Evolutionary conservation across 1,140 invertebrate species (phyloP), one percentile per base, ranked within the genome.

Genomic region (Drosophila willistoni): DNA sequence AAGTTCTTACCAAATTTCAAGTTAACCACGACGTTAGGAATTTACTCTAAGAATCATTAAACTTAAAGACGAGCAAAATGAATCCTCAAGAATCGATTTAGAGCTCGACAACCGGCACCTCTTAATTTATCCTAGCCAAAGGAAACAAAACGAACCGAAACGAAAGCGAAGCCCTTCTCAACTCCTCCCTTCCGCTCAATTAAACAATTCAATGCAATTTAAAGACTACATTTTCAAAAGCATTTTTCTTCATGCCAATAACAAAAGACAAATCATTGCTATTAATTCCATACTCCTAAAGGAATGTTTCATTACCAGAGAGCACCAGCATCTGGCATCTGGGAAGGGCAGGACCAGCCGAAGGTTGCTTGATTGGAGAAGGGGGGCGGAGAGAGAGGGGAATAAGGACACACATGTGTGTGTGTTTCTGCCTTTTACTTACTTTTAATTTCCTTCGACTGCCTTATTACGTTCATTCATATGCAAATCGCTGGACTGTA

Each of bases 301-400:
- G 90, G 90, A 91, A 91, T 91, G 90, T 91, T 91, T 91, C 90
- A 91, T 91, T 90, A 90, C 71, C 77, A 79, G 77, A 55, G 57
- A 75, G 33, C 64, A 67, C 39, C 51, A 34, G 36, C n/a, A 71
- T 59, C 59, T 36, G 68, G 64, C 19, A 13, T 17, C 1, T 29
- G 29, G 29, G 6, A 6, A 29, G 29, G 29, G 29, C 29, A 29
- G 29, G 29, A 29, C 29, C 29, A 29, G 29, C 29, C 29, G 1
- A 29, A 29, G 29, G 25, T 4, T 25, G 25, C 25, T 22, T 22
- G 19, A 22, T 25, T 25, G 3, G 25, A 25, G 0, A 25, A 5
- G 56, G 56, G 51, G 41, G 19, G n/a, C n/a, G n/a, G n/a, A n/a
- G 19, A 22, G 19, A 22, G 9, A 19, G 70, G 29, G 71, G 60